Conservation (phyloP, 2,797 vertebrate genomes). For the Nasua narica region DNA sequence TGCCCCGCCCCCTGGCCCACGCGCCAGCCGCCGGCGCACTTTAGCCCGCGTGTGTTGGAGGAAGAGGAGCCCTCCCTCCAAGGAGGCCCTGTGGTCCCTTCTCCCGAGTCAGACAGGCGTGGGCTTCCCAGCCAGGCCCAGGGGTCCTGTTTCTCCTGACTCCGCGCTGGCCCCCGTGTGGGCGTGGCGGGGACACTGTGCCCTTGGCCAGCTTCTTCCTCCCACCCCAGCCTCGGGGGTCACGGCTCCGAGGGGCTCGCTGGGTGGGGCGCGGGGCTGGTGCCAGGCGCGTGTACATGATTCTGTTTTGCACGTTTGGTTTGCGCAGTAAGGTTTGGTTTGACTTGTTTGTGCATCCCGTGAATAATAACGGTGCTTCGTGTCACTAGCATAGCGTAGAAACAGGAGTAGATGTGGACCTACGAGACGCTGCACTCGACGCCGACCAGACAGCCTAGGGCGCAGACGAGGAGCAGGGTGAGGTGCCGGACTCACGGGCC, state of each 20-base stretch:
- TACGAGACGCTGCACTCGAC: conserved; percentile 74
- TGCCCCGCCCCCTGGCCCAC: conserved; percentile 64
- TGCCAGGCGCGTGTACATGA: conserved; percentile 75
- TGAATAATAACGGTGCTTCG: conserved; percentile 79
- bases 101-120: conserved; percentile 53
- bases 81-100: neutral
- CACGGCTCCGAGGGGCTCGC: neutral
- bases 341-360: conserved; percentile 82
- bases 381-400: conserved; percentile 82
- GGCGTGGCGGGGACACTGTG: conserved; percentile 30
- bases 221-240: neutral
- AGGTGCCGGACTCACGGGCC: neutral
- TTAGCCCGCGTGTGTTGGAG: conserved; percentile 57
- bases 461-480: neutral
- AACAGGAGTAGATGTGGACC: conserved; percentile 69
- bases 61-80: neutral
- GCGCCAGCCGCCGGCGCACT: conserved; percentile 65
- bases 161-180: neutral
- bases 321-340: conserved; percentile 81
- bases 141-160: neutral
- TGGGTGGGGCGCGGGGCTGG: conserved; percentile 37
- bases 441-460: conserved; percentile 63
- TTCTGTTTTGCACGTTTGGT: conserved; percentile 84
- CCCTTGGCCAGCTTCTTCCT: conserved; percentile 41
- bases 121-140: conserved; percentile 34